These are phyloP conservation scores for Oxyura jamaicensis DNA, from an alignment of 2,113 vertebrate species.

Conservation along the genomic window DNA sequence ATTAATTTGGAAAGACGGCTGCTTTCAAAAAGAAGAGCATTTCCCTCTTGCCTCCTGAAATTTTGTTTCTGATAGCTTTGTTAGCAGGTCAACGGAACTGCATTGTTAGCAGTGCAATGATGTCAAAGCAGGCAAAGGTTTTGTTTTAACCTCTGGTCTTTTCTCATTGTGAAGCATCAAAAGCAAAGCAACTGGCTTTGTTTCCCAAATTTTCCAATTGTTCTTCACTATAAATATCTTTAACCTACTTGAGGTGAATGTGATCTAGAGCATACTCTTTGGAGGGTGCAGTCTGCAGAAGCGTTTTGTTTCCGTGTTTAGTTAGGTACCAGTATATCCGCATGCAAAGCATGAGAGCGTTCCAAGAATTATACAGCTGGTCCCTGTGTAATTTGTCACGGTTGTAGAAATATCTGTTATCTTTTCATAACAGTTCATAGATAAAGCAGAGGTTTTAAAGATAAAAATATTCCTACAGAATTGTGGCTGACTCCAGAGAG, in stretches of 20 bases:
- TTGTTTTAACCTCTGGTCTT: background rate
- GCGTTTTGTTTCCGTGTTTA: background rate
- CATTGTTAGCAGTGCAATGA: rapidly evolving
- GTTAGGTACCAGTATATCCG: background rate
- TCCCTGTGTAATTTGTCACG: background rate
- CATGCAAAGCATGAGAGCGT: background rate
- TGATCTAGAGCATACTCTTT: background rate
- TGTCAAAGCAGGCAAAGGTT: background rate
- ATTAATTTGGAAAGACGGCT: background rate
- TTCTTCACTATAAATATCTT: background rate
- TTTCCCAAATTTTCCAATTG: background rate
- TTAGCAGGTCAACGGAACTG: background rate
- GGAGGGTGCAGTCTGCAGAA: background rate
- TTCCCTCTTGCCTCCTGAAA: background rate
- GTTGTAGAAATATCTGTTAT: background rate
- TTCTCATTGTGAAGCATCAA: background rate
- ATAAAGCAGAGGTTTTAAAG: background rate
- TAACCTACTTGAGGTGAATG: background rate
- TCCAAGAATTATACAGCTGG: background rate
- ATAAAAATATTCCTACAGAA: background rate
- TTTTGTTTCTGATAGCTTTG: background rate
- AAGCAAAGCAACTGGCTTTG: background rate
- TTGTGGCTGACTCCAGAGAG: background rate
- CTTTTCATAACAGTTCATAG: background rate
- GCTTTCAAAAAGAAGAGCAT: background rate